A percentile compares a stretch with the other conserved stretches of the same genome.
phyloP scores from a whole-genome alignment of 2,797 vertebrate species.

The Columba guinea region DNA sequence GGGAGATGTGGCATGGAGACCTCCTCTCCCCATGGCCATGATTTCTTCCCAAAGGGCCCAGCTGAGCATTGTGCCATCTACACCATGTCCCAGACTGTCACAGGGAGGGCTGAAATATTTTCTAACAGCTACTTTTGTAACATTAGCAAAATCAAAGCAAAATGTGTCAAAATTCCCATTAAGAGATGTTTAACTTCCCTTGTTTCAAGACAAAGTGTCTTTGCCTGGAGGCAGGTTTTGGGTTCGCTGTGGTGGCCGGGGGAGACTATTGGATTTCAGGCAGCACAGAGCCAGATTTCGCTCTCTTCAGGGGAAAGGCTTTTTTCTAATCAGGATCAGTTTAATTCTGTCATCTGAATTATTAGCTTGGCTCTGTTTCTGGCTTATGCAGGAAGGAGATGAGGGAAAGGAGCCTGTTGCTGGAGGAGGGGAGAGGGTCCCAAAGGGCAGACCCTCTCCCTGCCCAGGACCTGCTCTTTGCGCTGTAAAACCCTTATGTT shows the following conservation, averaged over 20 bases:
- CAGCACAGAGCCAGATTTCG: constrained; percentile 15
- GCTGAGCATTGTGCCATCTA: rapidly evolving
- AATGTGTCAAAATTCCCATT: constrained; percentile 68
- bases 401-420: background rate
- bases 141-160: constrained; percentile 65
- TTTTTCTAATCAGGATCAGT: constrained; percentile 68
- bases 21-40: background rate
- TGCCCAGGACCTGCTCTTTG: background rate
- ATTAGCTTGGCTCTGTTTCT: constrained; percentile 53
- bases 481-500: background rate
- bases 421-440: background rate
- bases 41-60: rapidly evolving
- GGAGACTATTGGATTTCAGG: constrained; percentile 69
- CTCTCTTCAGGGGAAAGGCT: constrained; percentile 38
- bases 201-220: constrained; percentile 49
- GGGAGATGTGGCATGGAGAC: background rate
- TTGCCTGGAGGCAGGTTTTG: constrained; percentile 39
- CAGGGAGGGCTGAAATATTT: constrained; percentile 12
- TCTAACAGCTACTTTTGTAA: constrained; percentile 56
- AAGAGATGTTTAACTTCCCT: constrained; percentile 63
- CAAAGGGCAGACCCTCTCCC: background rate
- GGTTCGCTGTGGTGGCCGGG: background rate
- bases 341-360: constrained; percentile 71
- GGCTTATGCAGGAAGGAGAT: constrained; percentile 19
- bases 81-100: background rate